A percentile compares a stretch with the other conserved stretches of the same genome.
These are phyloP conservation scores for Hyperoplus immaculatus DNA, from an alignment of 2,797 vertebrate genomes.

Conservation along the genomic window DNA sequence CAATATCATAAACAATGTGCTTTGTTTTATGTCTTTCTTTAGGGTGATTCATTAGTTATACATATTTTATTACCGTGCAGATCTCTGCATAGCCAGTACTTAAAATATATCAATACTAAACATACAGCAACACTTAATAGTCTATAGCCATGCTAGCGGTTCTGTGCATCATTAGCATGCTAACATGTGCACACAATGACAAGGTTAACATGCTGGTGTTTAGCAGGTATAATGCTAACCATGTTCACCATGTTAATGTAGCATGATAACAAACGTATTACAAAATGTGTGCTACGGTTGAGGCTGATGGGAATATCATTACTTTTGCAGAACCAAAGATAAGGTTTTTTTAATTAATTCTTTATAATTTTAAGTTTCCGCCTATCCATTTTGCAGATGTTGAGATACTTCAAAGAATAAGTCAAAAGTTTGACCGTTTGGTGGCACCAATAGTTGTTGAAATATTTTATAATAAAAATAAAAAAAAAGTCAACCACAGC, in stretches of 20 bases:
- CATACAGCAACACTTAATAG: background rate
- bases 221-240: background rate
- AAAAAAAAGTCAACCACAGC: background rate
- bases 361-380: background rate
- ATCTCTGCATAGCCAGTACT: conserved; percentile 1
- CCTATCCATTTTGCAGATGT: background rate
- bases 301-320: background rate
- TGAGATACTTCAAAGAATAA: background rate
- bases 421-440: background rate
- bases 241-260: background rate
- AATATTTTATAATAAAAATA: background rate
- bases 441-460: background rate
- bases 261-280: background rate
- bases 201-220: background rate
- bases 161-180: background rate
- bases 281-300: background rate
- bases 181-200: background rate
- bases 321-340: background rate
- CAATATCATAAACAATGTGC: conserved; percentile 18
- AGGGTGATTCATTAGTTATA: background rate
- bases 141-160: background rate
- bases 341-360: background rate
- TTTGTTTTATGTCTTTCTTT: conserved; percentile 12
- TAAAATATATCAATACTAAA: conserved; percentile 11
- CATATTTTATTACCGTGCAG: background rate